phyloP scores from a whole-genome alignment of 2,113 vertebrate genomes.

The Ellobius talpinus region DNA sequence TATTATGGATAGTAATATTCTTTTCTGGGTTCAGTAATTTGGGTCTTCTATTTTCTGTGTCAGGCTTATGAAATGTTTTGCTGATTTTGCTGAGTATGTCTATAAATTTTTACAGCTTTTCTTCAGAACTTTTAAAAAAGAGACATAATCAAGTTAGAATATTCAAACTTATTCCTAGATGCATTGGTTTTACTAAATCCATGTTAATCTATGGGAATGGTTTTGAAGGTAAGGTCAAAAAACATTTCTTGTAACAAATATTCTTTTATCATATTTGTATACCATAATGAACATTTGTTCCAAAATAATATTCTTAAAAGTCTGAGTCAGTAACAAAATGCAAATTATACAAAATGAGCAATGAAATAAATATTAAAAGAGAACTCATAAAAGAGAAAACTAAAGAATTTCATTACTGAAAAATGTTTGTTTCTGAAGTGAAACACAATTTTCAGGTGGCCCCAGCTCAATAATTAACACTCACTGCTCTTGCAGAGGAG shows the following conservation, averaged over 20 bases:
- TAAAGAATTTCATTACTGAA: neutral
- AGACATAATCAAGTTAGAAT: neutral
- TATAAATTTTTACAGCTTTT: neutral
- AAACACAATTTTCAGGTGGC: fast-evolving
- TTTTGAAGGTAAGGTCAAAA: neutral
- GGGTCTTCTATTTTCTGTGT: neutral
- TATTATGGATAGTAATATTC: neutral
- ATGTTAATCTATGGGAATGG: neutral
- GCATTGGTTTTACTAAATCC: neutral
- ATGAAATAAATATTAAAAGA: neutral
- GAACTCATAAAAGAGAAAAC: neutral
- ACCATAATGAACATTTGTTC: neutral
- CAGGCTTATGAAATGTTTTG: neutral
- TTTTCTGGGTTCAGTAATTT: neutral
- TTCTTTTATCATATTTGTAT: neutral
- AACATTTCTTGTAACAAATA: neutral
- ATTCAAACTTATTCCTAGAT: neutral
- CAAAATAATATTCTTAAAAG: neutral
- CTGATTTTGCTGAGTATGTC: neutral
- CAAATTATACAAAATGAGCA: neutral
- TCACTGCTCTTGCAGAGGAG: neutral
- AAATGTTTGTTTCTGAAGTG: neutral
- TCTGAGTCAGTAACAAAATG: neutral
- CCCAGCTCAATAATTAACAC: neutral
- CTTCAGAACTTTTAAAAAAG: neutral